A percentile compares a stretch with the other conserved stretches of the same genome.
phyloP scores from a whole-genome alignment of 2,113 vertebrate species.

The Terrapene triunguis region DNA sequence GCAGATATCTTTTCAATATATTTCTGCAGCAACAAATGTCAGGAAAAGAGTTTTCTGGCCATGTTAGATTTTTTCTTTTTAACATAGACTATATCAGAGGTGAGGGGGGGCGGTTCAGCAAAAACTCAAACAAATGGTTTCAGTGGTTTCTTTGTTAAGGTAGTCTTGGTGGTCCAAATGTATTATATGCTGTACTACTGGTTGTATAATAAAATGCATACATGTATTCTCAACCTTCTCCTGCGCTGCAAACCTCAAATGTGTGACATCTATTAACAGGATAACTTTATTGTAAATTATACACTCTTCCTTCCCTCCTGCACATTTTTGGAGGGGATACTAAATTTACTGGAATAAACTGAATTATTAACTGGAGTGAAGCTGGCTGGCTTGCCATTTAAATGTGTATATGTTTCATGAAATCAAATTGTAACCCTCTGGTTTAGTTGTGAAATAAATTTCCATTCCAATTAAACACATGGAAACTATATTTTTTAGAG shows the following conservation, averaged over 20 bases:
- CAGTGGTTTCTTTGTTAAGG: background rate
- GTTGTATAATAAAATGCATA: background rate
- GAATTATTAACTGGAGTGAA: conserved; percentile 15
- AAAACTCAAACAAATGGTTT: background rate
- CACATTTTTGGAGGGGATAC: background rate
- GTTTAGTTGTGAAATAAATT: conserved; percentile 46
- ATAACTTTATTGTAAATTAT: conserved; percentile 54
- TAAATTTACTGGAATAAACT: background rate
- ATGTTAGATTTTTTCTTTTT: background rate
- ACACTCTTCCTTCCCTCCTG: background rate
- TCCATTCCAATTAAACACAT: conserved; percentile 20
- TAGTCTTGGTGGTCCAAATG: conserved; percentile 14
- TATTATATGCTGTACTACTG: background rate
- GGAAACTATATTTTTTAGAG: background rate
- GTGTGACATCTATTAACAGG: background rate
- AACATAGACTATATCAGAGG: background rate
- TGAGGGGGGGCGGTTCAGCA: background rate
- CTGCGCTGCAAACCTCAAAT: background rate
- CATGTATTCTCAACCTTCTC: conserved; percentile 10
- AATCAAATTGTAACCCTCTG: background rate
- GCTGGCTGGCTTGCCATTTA: background rate
- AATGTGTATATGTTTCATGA: background rate
- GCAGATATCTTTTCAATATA: background rate
- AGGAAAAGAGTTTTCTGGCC: background rate
- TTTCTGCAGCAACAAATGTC: background rate